These are phyloP conservation scores for Trachelus tabidus DNA, from an alignment of 2,888 invertebrate species.

Conservation along the genomic window DNA sequence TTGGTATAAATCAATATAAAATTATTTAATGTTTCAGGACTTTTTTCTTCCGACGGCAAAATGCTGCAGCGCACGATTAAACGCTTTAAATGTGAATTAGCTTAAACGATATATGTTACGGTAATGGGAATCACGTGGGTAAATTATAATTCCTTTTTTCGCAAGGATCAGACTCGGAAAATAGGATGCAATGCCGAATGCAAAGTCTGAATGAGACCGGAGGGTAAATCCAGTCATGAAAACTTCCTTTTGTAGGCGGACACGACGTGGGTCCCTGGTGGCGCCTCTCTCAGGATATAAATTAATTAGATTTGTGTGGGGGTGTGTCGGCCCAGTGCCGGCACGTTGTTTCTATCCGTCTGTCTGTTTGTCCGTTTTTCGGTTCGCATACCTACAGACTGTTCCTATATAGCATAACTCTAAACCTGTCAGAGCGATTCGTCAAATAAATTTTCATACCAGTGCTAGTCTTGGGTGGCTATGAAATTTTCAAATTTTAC, in stretches of 20 bases:
- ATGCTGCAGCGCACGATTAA: neutral
- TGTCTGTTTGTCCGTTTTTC: constrained; percentile 32
- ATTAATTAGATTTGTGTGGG: constrained; percentile 66
- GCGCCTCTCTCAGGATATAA: constrained; percentile 62
- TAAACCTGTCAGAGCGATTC: neutral
- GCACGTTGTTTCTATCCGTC: constrained; percentile 40
- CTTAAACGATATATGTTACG: neutral
- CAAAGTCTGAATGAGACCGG: neutral
- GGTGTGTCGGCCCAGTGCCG: constrained; percentile 58
- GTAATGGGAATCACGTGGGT: neutral
- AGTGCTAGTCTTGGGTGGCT: neutral
- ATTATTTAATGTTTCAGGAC: neutral
- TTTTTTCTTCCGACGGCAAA: neutral
- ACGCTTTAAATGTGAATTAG: neutral
- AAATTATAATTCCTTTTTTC: neutral
- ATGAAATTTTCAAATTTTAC: neutral
- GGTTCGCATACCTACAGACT: constrained; percentile 31
- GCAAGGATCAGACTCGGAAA: neutral
- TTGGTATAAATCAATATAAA: neutral
- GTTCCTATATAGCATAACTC: constrained; percentile 27
- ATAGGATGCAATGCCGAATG: neutral
- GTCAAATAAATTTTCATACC: neutral
- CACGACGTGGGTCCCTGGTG: constrained; percentile 38
- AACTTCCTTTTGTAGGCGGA: constrained; percentile 21
- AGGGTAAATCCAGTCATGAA: constrained; percentile 17